These are phyloP conservation scores for Zeuzera pyrina DNA, from an alignment of 2,888 invertebrate genomes.

Conservation along the genomic window DNA sequence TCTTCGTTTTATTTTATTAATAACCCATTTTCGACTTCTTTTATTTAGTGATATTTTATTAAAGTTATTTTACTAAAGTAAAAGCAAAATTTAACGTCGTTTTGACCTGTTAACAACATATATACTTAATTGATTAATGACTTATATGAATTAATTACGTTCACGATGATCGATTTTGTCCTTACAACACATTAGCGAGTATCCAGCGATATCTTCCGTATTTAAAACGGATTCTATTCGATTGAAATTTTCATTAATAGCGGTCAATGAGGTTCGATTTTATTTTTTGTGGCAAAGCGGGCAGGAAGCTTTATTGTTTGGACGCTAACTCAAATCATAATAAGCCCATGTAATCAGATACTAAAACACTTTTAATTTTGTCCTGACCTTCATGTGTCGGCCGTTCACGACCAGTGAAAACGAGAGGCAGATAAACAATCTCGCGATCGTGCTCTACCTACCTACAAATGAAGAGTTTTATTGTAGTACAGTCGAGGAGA, in stretches of 20 bases:
- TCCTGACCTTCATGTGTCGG: constrained; percentile 58
- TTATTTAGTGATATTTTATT: too few relatives aligned
- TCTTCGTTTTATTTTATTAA: too few relatives aligned
- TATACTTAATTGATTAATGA: too few relatives aligned
- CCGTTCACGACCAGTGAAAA: constrained; percentile 65
- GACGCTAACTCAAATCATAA: constrained; percentile 41
- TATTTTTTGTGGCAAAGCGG: constrained; percentile 3
- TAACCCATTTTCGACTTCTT: too few relatives aligned
- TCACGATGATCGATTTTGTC: too few relatives aligned
- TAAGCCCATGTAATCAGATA: constrained; percentile 64
- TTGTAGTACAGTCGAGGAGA: constrained; percentile 23
- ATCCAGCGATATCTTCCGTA: too few relatives aligned
- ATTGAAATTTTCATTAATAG: constrained; percentile 1
- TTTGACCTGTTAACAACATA: too few relatives aligned
- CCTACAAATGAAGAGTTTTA: constrained; percentile 40
- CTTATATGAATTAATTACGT: too few relatives aligned
- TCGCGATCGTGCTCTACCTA: constrained; percentile 48
- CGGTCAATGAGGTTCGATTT: too few relatives aligned
- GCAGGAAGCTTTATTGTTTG: constrained; percentile 43
- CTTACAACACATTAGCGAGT: too few relatives aligned
- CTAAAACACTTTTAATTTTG: constrained; percentile 68
- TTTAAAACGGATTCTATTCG: constrained; percentile 1
- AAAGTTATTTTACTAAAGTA: too few relatives aligned
- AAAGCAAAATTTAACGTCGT: too few relatives aligned
- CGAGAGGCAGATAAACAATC: constrained; percentile 64